These are phyloP conservation scores for Eudemis profundana DNA, from an alignment of 2,888 invertebrate genomes.

Conservation along the genomic window DNA sequence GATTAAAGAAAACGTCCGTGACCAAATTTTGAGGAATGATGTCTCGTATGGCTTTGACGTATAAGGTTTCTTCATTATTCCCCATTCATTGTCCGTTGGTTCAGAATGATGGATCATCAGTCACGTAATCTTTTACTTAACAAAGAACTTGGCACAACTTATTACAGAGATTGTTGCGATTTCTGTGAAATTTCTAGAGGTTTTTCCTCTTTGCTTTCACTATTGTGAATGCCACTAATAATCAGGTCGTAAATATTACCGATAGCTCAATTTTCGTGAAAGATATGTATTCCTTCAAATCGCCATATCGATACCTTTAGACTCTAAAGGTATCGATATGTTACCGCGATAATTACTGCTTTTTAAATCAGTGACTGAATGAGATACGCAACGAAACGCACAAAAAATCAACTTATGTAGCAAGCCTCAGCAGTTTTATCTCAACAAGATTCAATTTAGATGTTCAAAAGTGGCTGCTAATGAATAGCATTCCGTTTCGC, in stretches of 20 bases:
- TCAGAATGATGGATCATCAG: slow-evolving; percentile 43
- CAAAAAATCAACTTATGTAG: background rate
- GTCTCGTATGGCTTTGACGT: slow-evolving; percentile 33
- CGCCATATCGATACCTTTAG: background rate
- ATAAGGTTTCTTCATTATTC: slow-evolving; percentile 41
- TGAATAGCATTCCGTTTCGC: slow-evolving; percentile 43
- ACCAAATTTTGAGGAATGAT: slow-evolving; percentile 48
- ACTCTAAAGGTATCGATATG: too few relatives aligned
- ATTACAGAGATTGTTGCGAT: slow-evolving; percentile 13
- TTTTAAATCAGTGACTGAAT: background rate
- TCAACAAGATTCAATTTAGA: slow-evolving; percentile 24
- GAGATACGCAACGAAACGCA: background rate
- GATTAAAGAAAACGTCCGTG: slow-evolving; percentile 47
- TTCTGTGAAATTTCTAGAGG: slow-evolving; percentile 9
- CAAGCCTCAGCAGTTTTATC: slow-evolving; percentile 5
- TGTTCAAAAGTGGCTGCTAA: slow-evolving; percentile 26
- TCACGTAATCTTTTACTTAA: slow-evolving; percentile 36
- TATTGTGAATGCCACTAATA: background rate
- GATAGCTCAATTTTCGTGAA: background rate
- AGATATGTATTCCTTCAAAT: background rate
- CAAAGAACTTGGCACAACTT: slow-evolving; percentile 29
- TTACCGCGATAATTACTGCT: background rate
- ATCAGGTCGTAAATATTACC: slow-evolving; percentile 4
- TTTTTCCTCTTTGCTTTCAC: background rate
- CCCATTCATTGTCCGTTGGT: slow-evolving; percentile 27